A percentile compares a stretch with the other conserved stretches of the same genome.
Conservation (phyloP, 2,113 vertebrate genomes). For the Ceuthmochares aereus region DNA sequence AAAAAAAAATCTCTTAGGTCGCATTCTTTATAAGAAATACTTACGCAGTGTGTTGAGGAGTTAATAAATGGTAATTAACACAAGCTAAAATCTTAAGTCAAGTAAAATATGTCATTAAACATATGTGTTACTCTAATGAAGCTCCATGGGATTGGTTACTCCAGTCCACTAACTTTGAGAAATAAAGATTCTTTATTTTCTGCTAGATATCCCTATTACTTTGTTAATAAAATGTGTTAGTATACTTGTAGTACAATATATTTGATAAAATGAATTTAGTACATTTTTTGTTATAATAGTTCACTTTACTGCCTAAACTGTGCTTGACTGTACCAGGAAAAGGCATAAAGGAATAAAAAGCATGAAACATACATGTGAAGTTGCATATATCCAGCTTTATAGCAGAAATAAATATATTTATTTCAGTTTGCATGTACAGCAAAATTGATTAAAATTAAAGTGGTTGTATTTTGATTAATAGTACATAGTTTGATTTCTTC, state of each 20-base stretch:
- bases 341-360: background rate
- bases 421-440: background rate
- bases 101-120: background rate
- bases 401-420: background rate
- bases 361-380: background rate
- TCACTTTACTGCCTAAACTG: background rate
- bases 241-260: background rate
- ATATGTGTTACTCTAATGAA: background rate
- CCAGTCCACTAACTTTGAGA: background rate
- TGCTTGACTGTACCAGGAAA: background rate
- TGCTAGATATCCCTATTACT: background rate
- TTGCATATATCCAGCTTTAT: background rate
- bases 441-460: background rate
- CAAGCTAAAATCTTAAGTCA: background rate
- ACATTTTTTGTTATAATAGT: background rate
- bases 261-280: background rate
- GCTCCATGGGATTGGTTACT: background rate
- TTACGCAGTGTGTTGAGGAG: background rate
- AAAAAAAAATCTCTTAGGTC: background rate
- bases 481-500: background rate
- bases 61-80: background rate
- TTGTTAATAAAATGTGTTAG: background rate
- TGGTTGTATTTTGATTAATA: background rate
- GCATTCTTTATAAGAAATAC: background rate
- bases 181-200: background rate